A percentile compares a stretch with the other conserved stretches of the same genome.
These are phyloP conservation scores for Portevinia maculata DNA, from an alignment of 2,888 invertebrate species.

Conservation along the genomic window DNA sequence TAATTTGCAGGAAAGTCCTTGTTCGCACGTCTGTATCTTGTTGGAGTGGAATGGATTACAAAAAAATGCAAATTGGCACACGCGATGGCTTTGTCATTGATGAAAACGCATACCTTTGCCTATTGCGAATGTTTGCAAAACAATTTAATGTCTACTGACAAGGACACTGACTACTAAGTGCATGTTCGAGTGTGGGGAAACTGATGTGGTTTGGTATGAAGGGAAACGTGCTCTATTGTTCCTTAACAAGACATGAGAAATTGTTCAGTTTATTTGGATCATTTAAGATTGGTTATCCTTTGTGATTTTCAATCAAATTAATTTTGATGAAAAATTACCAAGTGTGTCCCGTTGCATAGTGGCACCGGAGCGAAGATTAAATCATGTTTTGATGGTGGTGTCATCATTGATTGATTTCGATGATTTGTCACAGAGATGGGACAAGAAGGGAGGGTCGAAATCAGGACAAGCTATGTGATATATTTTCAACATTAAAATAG, in stretches of 20 bases:
- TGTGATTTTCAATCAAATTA: slow-evolving; percentile 73
- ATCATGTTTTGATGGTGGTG: slow-evolving; percentile 71
- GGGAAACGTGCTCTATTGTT: slow-evolving; percentile 68
- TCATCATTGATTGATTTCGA: slow-evolving; percentile 70
- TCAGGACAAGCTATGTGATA: too few relatives aligned
- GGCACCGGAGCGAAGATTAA: slow-evolving; percentile 46
- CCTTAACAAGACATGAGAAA: slow-evolving; percentile 64
- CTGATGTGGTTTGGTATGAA: slow-evolving; percentile 43
- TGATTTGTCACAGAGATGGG: slow-evolving; percentile 47
- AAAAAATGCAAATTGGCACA: slow-evolving; percentile 72
- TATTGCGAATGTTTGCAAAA: slow-evolving; percentile 72
- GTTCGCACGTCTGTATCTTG: slow-evolving; percentile 69
- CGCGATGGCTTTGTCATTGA: slow-evolving; percentile 52
- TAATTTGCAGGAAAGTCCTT: slow-evolving; percentile 63
- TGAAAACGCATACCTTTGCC: slow-evolving; percentile 45
- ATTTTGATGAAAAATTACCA: slow-evolving; percentile 72
- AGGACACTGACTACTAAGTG: slow-evolving; percentile 43
- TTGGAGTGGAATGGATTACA: slow-evolving; percentile 68
- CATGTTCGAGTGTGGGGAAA: background rate
- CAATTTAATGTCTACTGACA: slow-evolving; percentile 65
- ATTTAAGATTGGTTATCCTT: slow-evolving; percentile 74
- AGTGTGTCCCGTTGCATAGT: background rate
- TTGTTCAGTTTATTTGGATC: slow-evolving; percentile 73
- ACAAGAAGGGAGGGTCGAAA: slow-evolving; percentile 15
- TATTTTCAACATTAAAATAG: too few relatives aligned